Evolutionary conservation across 2,797 vertebrate species (phyloP).

Genomic region (Cichlasoma orientale): DNA sequence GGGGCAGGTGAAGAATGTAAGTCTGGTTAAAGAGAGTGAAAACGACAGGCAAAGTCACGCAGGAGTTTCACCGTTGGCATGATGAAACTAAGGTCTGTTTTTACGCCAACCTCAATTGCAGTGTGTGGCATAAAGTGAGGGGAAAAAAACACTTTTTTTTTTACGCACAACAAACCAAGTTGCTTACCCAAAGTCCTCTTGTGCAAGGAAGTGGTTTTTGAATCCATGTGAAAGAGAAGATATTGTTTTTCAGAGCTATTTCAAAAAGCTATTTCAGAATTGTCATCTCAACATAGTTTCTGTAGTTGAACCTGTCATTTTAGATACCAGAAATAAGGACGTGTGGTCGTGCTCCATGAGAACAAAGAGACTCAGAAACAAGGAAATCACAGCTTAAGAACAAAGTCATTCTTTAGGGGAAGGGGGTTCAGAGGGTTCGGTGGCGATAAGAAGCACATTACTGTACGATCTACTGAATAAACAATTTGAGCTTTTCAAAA

Average conservation of each 20-base stretch:
- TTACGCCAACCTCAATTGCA: slow-evolving; percentile 66
- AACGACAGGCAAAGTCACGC: neutral
- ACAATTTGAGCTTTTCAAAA: neutral
- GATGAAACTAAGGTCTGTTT: slow-evolving; percentile 52
- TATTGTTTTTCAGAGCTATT: slow-evolving; percentile 71
- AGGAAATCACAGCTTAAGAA: slow-evolving; percentile 54
- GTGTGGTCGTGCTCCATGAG: slow-evolving; percentile 46
- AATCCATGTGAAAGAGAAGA: slow-evolving; percentile 61
- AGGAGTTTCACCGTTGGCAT: slow-evolving; percentile 37
- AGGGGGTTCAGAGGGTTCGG: slow-evolving; percentile 10
- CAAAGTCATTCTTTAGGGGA: slow-evolving; percentile 13
- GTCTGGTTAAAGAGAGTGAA: slow-evolving; percentile 1
- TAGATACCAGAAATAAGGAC: slow-evolving; percentile 66
- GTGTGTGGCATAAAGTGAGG: slow-evolving; percentile 33
- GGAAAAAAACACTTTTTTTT: slow-evolving; percentile 32
- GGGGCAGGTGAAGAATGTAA: neutral
- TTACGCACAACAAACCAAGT: slow-evolving; percentile 51
- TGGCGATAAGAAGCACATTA: slow-evolving; percentile 2
- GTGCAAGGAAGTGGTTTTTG: slow-evolving; percentile 71
- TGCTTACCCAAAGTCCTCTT: slow-evolving; percentile 54
- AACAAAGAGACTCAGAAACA: slow-evolving; percentile 54
- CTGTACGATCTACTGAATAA: neutral
- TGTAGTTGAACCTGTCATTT: slow-evolving; percentile 73
- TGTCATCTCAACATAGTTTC: slow-evolving; percentile 69
- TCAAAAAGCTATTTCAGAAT: slow-evolving; percentile 70